Evolutionary conservation across 2,888 invertebrate genomes (phyloP).

Genomic region (Plebejus anna): DNA sequence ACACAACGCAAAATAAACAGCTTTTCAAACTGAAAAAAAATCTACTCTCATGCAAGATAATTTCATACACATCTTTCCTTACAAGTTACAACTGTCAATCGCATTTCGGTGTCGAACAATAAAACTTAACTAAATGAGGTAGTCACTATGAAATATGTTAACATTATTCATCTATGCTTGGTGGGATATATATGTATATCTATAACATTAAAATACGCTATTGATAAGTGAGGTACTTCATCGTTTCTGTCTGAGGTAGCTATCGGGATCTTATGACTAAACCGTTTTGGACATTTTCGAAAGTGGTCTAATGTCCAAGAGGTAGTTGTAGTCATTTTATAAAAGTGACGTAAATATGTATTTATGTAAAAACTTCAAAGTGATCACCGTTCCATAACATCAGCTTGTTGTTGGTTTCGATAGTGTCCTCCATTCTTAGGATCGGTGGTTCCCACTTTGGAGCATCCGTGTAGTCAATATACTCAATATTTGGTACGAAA

Average conservation of each 20-base stretch:
- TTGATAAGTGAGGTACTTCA: conserved; percentile 72
- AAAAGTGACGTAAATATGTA: conserved; percentile 37
- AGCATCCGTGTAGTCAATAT: conserved; percentile 31
- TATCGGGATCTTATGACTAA: conserved; percentile 35
- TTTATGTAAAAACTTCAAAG: conserved; percentile 45
- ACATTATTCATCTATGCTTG: conserved; percentile 68
- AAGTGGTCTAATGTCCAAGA: conserved; percentile 9
- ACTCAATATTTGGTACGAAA: conserved; percentile 27
- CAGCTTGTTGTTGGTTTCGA: conserved; percentile 44
- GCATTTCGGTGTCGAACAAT: conserved; percentile 39
- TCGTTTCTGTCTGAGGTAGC: conserved; percentile 70
- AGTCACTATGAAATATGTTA: conserved; percentile 69
- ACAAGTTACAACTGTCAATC: conserved; percentile 32
- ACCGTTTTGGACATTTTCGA: conserved; percentile 37
- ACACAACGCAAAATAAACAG: conserved; percentile 30
- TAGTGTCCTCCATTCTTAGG: conserved; percentile 49
- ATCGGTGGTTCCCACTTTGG: conserved; percentile 52
- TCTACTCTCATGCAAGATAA: conserved; percentile 38
- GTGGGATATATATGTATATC: conserved; percentile 69
- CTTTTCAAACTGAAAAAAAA: conserved; percentile 30
- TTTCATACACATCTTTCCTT: conserved; percentile 34
- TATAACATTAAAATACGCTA: conserved; percentile 71
- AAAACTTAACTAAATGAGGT: conserved; percentile 70
- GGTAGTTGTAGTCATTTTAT: conserved; percentile 22
- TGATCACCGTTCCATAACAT: conserved; percentile 55